Percentiles rank a stretch among this genome's conserved stretches.
Conservation (phyloP, 2,888 invertebrate species). For the Orthosia gracilis region DNA sequence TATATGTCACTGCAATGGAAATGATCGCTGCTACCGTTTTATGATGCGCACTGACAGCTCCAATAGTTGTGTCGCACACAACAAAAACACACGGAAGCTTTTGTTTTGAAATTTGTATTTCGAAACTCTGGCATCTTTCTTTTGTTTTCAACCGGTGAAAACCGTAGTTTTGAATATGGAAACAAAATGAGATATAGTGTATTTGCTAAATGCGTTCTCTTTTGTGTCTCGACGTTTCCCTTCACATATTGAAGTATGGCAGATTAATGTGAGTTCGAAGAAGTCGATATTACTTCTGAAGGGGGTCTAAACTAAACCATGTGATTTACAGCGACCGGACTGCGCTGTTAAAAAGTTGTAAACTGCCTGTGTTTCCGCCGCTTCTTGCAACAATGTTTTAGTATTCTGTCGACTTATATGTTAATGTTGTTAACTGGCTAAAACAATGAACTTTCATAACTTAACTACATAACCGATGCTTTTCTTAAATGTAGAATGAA, state of each 20-base stretch:
- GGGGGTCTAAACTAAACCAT: conserved; percentile 86
- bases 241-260: conserved; percentile 88
- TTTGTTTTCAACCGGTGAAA: conserved; percentile 34
- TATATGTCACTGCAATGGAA: conserved; percentile 74
- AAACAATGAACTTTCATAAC: conserved; percentile 48
- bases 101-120: conserved; percentile 68
- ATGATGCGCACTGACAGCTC: conserved; percentile 83
- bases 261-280: conserved; percentile 90
- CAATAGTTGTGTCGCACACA: conserved; percentile 77
- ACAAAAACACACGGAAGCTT: conserved; percentile 59
- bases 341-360: conserved; percentile 90
- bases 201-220: conserved; percentile 80
- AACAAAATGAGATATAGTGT: conserved; percentile 66
- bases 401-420: conserved; percentile 55
- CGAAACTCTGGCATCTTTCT: conserved; percentile 45
- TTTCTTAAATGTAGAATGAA: neutral
- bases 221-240: conserved; percentile 85
- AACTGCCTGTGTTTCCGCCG: conserved; percentile 89
- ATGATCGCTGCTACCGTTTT: conserved; percentile 82
- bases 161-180: conserved; percentile 39
- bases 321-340: conserved; percentile 89
- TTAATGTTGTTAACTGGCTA: conserved; percentile 47
- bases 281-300: conserved; percentile 90
- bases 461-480: neutral
- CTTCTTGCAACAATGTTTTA: conserved; percentile 83